A percentile compares a stretch with the other conserved stretches of the same genome.
phyloP scores from a whole-genome alignment of 2,888 invertebrate genomes.

The Glyphotaelius pellucidus region DNA sequence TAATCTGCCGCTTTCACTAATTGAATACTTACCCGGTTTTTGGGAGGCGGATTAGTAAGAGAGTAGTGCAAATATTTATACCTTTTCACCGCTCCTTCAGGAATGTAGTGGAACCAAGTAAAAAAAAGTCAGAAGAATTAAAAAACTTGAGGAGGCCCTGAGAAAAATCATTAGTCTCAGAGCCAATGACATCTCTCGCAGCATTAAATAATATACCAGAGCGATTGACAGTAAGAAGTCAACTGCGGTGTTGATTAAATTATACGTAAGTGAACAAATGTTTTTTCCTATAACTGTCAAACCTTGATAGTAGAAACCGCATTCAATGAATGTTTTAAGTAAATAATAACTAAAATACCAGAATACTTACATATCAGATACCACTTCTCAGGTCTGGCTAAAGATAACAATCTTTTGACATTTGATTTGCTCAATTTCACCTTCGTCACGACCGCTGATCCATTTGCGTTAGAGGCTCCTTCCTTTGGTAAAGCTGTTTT shows the following conservation, averaged over 20 bases:
- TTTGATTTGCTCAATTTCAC: slow-evolving; percentile 77
- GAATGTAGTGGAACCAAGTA: neutral
- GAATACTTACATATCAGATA: slow-evolving; percentile 75
- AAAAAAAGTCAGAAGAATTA: neutral
- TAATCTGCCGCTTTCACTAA: too few relatives aligned
- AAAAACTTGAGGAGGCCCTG: neutral
- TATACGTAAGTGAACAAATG: neutral
- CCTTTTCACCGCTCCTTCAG: neutral
- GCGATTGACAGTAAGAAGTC: neutral
- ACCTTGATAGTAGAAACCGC: neutral
- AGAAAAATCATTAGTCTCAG: neutral
- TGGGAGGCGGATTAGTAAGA: too few relatives aligned
- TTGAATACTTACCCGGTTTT: too few relatives aligned
- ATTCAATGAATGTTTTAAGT: neutral
- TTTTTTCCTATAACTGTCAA: neutral
- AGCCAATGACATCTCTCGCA: neutral
- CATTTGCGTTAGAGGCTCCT: slow-evolving; percentile 11
- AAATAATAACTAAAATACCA: neutral
- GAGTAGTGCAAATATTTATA: neutral
- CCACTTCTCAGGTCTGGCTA: slow-evolving; percentile 82
- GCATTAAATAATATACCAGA: neutral
- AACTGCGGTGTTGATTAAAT: neutral
- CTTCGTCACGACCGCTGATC: slow-evolving; percentile 70
- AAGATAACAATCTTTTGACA: slow-evolving; percentile 76
- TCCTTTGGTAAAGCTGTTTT: slow-evolving; percentile 18